A percentile compares a stretch with the other conserved stretches of the same genome.
These are phyloP conservation scores for Schlechtendalia chinensis DNA, from an alignment of 1,140 invertebrate species.

Conservation along the genomic window DNA sequence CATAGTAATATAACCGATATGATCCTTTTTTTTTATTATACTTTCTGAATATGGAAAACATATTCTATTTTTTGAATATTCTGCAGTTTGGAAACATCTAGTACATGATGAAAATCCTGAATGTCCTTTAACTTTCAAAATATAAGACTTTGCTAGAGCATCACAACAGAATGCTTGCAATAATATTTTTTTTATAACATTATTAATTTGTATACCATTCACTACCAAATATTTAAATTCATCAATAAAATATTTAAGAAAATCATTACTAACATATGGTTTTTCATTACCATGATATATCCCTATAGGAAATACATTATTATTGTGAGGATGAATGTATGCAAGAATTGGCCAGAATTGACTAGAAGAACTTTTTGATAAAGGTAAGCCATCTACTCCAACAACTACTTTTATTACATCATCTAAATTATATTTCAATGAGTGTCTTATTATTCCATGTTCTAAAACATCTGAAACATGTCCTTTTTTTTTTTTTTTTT, in stretches of 20 bases:
- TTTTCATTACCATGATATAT: constrained; percentile 21
- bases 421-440: background rate
- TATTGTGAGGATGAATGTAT: background rate
- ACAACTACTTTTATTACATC: background rate
- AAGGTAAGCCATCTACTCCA: constrained; percentile 27
- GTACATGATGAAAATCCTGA: constrained; percentile 51
- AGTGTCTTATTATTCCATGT: background rate
- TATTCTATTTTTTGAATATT: background rate
- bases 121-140: constrained; percentile 28
- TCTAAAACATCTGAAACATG: no score
- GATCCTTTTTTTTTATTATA: background rate
- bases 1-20: background rate
- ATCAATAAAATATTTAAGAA: constrained; percentile 2
- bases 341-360: constrained; percentile 31
- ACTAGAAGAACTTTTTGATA: constrained; percentile 14
- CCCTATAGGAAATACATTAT: background rate
- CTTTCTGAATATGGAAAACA: background rate
- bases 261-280: background rate
- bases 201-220: background rate
- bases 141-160: background rate
- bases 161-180: background rate
- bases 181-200: background rate
- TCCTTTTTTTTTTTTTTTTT: no score
- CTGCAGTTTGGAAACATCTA: constrained; percentile 43
- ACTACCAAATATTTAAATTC: background rate